Evolutionary conservation across 2,888 invertebrate species (phyloP).

Genomic region (Aproaerema taeniolella): DNA sequence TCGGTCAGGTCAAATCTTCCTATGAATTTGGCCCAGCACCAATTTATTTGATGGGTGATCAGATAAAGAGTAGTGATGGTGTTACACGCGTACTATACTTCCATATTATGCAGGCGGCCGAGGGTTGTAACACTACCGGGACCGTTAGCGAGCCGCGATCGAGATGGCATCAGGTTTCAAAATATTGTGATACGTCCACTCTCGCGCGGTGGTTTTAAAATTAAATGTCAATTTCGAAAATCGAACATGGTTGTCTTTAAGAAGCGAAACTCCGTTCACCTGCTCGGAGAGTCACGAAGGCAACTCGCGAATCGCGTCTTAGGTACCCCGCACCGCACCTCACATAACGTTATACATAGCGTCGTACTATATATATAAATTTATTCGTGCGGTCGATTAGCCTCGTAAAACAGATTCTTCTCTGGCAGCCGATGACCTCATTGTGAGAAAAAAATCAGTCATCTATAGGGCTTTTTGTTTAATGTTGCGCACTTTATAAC

Average conservation of each 20-base stretch:
- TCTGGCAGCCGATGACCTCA: conserved; percentile 51
- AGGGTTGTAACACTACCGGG: conserved; percentile 39
- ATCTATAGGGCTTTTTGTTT: conserved; percentile 26
- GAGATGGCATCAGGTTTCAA: conserved; percentile 51
- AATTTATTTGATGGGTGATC: conserved; percentile 59
- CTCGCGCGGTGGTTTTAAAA: conserved; percentile 32
- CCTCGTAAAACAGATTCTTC: conserved; percentile 48
- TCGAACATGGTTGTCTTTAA: conserved; percentile 29
- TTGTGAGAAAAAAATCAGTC: conserved; percentile 48
- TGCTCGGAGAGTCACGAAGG: conserved; percentile 44
- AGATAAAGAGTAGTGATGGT: conserved; percentile 56
- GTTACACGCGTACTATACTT: conserved; percentile 32
- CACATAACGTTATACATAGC: conserved; percentile 14
- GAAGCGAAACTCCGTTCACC: conserved; percentile 41
- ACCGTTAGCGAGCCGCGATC: conserved; percentile 36
- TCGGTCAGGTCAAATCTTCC: conserved; percentile 58
- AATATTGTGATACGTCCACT: conserved; percentile 52
- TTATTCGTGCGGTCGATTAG: conserved; percentile 47
- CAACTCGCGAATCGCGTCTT: conserved; percentile 42
- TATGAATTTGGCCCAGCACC: conserved; percentile 31
- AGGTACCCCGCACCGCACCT: conserved; percentile 28
- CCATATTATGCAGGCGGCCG: conserved; percentile 5
- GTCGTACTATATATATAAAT: conserved; percentile 23
- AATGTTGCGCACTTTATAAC: conserved; percentile 34
- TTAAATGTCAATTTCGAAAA: conserved; percentile 37